These are phyloP conservation scores for Drosophila orena DNA, from an alignment of 1,140 invertebrate species.

Conservation along the genomic window DNA sequence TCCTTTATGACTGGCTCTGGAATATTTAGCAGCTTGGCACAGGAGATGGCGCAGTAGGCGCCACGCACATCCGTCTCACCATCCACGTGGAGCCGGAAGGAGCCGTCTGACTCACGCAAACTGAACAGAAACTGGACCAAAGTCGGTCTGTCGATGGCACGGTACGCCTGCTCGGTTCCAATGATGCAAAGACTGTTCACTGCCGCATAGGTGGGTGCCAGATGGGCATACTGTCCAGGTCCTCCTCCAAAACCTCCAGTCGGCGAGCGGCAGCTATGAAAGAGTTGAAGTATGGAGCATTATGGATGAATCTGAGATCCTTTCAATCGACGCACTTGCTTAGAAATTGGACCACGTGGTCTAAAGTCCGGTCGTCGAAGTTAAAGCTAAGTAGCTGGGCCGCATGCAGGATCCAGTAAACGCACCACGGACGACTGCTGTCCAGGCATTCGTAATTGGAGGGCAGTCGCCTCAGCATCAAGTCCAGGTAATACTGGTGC, in stretches of 20 bases:
- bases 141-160: slow-evolving; percentile 92
- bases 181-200: slow-evolving; percentile 96
- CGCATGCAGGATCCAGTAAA: slow-evolving; percentile 97
- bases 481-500: slow-evolving; percentile 90
- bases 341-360: slow-evolving; percentile 89
- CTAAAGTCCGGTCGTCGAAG: slow-evolving; percentile 89
- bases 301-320: no score
- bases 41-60: slow-evolving; percentile 96
- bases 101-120: slow-evolving; percentile 93
- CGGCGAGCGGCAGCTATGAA: slow-evolving; percentile 90
- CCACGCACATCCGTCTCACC: slow-evolving; percentile 98
- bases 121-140: slow-evolving; percentile 92
- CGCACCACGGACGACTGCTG: slow-evolving; percentile 97
- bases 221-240: slow-evolving; percentile 95
- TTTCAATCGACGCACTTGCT: slow-evolving; percentile 69
- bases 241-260: slow-evolving; percentile 97
- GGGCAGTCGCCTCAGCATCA: slow-evolving; percentile 89
- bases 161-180: slow-evolving; percentile 94
- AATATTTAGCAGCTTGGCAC: slow-evolving; percentile 95
- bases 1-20: slow-evolving; percentile 87
- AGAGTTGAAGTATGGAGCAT: slow-evolving; percentile 7
- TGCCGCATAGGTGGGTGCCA: slow-evolving; percentile 98
- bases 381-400: slow-evolving; percentile 92
- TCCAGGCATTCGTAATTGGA: slow-evolving; percentile 92
- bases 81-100: slow-evolving; percentile 95